Evolutionary conservation across 2,797 vertebrate species (phyloP), one percentile per base, ranked within the genome.

Genomic region (Saxicola maurus): DNA sequence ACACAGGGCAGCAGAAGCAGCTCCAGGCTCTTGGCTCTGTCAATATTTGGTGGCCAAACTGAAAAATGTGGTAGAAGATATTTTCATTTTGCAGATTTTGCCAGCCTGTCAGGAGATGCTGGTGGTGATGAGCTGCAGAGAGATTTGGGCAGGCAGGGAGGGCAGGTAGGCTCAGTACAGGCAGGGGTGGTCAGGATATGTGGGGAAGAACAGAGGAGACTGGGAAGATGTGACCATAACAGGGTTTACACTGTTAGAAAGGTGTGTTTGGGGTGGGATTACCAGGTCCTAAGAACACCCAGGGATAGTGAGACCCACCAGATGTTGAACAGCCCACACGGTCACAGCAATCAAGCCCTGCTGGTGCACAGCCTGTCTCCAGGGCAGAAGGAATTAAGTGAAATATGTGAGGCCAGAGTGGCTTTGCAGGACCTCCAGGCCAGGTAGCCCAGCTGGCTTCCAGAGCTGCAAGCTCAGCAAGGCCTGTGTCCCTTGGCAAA

Each of bases 1-100:
- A 83, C 1, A 0, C 17, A 65, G 78, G 78, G 42, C 66, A 83
- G 86, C 81, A 89, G 78, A 91, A 87, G 67, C 46, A 82, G 76
- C 74, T 94, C 52, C 60, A 76, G 76, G 51, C 46, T 87, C 90
- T 89, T 82, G 76, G 45, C n/a, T 89, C 84, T 93, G 82, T 80
- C 68, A 88, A 67, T 89, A 65, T 85, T 88, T 72, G 23, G 71
- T 76, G 49, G 62, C 31, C 91, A 91, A 78, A 90, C 62, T 73
- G 74, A 76, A 88, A 87, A 88, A 68, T 35, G 31, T n/a, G 25
- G 46, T 59, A 92, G 75, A 77, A 74, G 48, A 49, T 5, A 79
- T 77, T 89, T 92, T 69, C 17, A 13, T 82, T 83, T 82, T 71
- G 73, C 30, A 56, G 28, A 35, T 73, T 61, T 81, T 91, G 64